Evolutionary conservation across 2,113 vertebrate genomes (phyloP), one percentile per base, ranked within the genome.

Genomic region (Brachyhypopomus occidentalis): DNA sequence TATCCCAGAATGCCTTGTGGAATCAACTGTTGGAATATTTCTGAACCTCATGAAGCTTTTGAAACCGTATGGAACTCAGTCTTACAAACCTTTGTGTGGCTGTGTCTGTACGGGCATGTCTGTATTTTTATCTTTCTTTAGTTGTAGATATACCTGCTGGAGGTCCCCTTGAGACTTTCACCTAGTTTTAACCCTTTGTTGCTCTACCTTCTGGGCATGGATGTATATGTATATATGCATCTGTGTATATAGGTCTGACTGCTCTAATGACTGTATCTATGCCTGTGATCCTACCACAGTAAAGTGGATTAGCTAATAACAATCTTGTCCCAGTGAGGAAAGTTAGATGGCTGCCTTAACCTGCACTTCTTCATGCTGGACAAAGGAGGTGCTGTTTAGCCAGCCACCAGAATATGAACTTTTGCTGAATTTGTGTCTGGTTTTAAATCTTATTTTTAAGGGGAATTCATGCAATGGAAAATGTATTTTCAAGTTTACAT

Each of bases 341-440:
- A 41, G 1, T 41, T 67, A 2, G 30, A 30, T 30, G 30, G 67
- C 38, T 64, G 34, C 76, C 45, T 72, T 62, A n/a, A 59, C 36
- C 8, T 69, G n/a, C 27, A 62, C 70, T 85, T 86, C 84, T 73
- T 82, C 88, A 88, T 90, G 88, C 88, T 85, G 89, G 90, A 84
- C 88, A 86, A 81, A 91, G 88, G 88, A 84, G 88, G 84, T 75
- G 17, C 56, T 80, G 25, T 55, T 23, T 48, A 78, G 25, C 48
- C 8, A 64, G n/a, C 36, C 23, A 22, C 38, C 38, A 48, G 75
- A 45, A 64, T 17, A 4, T 41, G 41, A 41, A 41, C 22, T 36
- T 17, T 85, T 16, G 19, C 41, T 52, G 27, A 12, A 41, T 41
- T 74, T 58, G 41, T 52, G 17, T 45, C 0, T 64, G 38, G 56